Conservation (phyloP, 2,113 vertebrate genomes). For the Strix uralensis region DNA sequence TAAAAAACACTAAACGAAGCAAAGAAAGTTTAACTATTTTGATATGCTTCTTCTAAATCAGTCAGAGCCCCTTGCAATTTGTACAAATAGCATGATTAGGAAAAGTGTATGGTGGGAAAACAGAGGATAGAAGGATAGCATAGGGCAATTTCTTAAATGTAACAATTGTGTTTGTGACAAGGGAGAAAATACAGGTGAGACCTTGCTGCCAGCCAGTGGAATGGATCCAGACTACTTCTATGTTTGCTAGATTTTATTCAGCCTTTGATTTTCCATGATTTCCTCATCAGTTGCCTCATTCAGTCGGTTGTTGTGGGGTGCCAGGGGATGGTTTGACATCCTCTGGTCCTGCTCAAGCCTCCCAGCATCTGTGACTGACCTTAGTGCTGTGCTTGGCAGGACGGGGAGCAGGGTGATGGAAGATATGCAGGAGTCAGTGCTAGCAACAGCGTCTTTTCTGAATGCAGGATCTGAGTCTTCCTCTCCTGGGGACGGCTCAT, state of each 20-base stretch:
- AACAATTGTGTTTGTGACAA: neutral
- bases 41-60: neutral
- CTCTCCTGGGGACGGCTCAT: neutral
- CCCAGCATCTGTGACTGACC: neutral
- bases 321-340: neutral
- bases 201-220: neutral
- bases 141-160: neutral
- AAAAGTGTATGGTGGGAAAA: neutral
- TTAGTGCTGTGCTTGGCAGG: neutral
- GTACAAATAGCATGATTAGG: neutral
- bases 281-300: neutral
- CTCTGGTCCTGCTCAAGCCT: neutral
- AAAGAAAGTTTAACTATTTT: neutral
- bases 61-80: neutral
- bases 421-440: too few species aligned
- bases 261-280: neutral
- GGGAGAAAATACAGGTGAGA: neutral
- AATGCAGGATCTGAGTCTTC: neutral
- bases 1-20: neutral
- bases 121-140: neutral
- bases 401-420: neutral
- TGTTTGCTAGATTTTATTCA: neutral
- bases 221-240: neutral
- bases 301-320: neutral
- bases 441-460: neutral